Percentiles rank a stretch among this genome's conserved stretches.
Conservation (phyloP, 2,797 vertebrate species). For the Girardinus metallicus region DNA sequence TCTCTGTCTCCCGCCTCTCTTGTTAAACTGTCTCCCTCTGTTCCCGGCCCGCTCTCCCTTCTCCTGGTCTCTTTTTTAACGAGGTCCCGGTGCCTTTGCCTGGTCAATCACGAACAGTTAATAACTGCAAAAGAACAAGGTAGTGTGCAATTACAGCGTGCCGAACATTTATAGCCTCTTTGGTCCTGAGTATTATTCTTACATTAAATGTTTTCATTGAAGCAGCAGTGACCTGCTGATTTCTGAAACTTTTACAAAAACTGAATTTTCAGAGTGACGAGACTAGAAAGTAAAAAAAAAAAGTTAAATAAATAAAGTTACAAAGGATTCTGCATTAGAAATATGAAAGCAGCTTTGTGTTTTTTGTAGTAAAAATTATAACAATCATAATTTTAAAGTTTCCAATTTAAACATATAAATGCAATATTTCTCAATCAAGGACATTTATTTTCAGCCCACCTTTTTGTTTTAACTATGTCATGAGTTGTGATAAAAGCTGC, state of each 20-base stretch:
- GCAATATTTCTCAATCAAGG: background rate
- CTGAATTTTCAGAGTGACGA: slow-evolving; percentile 8
- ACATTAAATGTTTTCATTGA: slow-evolving; percentile 15
- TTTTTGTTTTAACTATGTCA: background rate
- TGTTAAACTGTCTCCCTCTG: slow-evolving; percentile 64
- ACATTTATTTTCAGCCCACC: background rate
- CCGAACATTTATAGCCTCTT: slow-evolving; percentile 59
- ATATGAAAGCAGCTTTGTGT: background rate
- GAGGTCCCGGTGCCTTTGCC: slow-evolving; percentile 62
- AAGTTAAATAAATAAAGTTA: background rate
- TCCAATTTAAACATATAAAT: background rate
- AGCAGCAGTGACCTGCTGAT: slow-evolving; percentile 1
- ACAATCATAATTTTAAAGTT: background rate
- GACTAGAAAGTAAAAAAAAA: background rate
- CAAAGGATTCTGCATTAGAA: background rate
- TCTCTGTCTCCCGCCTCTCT: slow-evolving; percentile 62
- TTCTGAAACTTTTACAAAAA: slow-evolving; percentile 5
- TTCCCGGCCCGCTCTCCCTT: slow-evolving; percentile 36
- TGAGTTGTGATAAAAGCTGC: background rate
- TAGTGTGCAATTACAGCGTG: slow-evolving; percentile 62
- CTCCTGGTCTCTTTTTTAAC: slow-evolving; percentile 47
- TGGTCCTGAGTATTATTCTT: slow-evolving; percentile 32
- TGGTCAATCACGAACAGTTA: slow-evolving; percentile 65
- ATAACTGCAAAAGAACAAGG: slow-evolving; percentile 62
- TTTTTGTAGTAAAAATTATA: background rate